phyloP scores from a whole-genome alignment of 2,888 invertebrate genomes.

The Scaptomyza tumidula region DNA sequence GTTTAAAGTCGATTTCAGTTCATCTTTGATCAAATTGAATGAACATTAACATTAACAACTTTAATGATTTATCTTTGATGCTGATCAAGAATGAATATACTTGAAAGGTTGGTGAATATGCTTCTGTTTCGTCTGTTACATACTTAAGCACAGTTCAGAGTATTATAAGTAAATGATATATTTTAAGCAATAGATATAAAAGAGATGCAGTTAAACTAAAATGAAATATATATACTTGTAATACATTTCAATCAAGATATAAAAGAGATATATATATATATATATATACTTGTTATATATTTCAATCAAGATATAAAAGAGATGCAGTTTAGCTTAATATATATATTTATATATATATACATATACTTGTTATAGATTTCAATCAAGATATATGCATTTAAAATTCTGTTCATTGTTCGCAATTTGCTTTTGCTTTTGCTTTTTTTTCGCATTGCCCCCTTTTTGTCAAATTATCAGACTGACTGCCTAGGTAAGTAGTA shows the following conservation, averaged over 20 bases:
- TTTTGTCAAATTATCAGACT: conserved; percentile 17
- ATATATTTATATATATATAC: too few relatives aligned
- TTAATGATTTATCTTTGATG: too few relatives aligned
- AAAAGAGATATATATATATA: background rate
- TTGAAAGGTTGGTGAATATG: too few relatives aligned
- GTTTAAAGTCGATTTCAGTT: too few relatives aligned
- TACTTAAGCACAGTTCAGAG: too few relatives aligned
- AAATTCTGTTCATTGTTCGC: conserved; percentile 8
- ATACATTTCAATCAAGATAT: background rate
- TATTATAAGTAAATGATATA: too few relatives aligned
- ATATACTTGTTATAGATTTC: background rate
- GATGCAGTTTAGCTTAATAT: background rate
- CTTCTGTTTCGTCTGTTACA: too few relatives aligned
- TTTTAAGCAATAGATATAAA: too few relatives aligned
- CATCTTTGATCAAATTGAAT: too few relatives aligned
- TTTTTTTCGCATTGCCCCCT: conserved; percentile 2
- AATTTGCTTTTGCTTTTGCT: conserved; percentile 9
- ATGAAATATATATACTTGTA: too few relatives aligned
- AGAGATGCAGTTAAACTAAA: background rate
- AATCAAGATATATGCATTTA: background rate
- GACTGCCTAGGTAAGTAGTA: conserved; percentile 11
- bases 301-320: background rate
- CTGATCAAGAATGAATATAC: too few relatives aligned
- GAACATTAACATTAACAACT: too few relatives aligned
- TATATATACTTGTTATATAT: background rate